Base-by-base conservation (phyloP, 2,888 invertebrate genomes). In the Agapostemon virescens region DNA sequence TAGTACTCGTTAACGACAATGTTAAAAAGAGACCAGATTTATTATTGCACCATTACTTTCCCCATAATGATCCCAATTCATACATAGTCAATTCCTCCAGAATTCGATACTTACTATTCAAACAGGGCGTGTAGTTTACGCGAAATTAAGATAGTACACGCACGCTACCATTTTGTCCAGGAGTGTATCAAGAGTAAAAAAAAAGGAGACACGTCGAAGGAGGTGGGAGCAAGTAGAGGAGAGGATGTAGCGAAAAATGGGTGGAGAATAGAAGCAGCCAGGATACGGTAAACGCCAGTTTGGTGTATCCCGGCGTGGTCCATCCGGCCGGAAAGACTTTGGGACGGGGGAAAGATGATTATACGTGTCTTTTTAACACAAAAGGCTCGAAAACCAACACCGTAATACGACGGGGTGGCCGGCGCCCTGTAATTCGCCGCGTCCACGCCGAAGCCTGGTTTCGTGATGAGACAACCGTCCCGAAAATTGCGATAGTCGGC, bases 371-470 rank as follows among this genome's bases (percentile, higher is more conserved):
- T 92, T 92, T 92, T 92, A 92, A 92, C 92, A 92, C 92, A 93
- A 92, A 92, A 92, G 92, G 92, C 92, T 93, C 92, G 92, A 93
- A 93, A 93, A 93, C 92, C 92, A 93, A 93, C 92, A 93, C 92
- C 91, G 92, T 92, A 92, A 92, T 92, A 91, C 91, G 92, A 90
- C 90, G 91, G 91, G 84, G 85, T 84, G 83, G 78, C 81, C 85
- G 88, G 91, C 89, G 92, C 92, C 92, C 92, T 93, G 92, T 93
- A 93, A 93, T 93, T 91, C 87, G 67, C 72, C 66, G 63, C 74
- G 81, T 82, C 72, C 73, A 80, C 58, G 70, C 71, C 82, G 74
- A 79, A 74, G 82, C 80, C 69, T 82, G 86, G 81, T 81, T 81
- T 82, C 83, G 84, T 90, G 91, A 92, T 92, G 92, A 92, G 92